Evolutionary conservation across 2,888 invertebrate species (phyloP), one percentile per base, ranked within the genome.

Genomic region (Pycnomerus fuliginosus): DNA sequence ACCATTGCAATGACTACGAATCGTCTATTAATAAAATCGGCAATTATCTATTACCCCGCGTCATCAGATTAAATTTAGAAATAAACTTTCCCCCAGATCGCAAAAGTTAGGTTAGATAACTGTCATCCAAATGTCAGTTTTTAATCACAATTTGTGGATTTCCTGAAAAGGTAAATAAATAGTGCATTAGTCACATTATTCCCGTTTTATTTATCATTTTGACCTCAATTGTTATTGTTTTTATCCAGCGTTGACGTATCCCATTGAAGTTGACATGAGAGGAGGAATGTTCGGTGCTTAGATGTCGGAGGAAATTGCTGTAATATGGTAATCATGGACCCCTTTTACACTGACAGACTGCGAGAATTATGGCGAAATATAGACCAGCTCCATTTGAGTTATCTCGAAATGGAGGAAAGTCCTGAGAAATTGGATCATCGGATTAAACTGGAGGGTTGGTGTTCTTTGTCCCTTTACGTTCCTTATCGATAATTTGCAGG

Each of bases 391-490:
- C 90, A 90, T 74, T 82, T 88, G 72, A 82, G 79, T 55, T 91
- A 87, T 73, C 75, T 90, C 45, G 84, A 87, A 65, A 84, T 85
- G 14, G 90, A 90, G 60, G 89, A 90, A 63, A 85, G 85, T 64
- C 82, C 85, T 8, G 80, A 84, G 57, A 90, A 90, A 67, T 71
- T 90, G 34, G 82, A 85, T 50, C 84, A 85, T 62, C 80, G 87
- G 59, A 82, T 81, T 53, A 86, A 86, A 68, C 72, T 90, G 15
- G 88, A 90, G 80, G 85, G 88, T 87, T 70, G 61, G 31, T 23
- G 16, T 44, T 37, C 15, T 2, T 32, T 23, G 14, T 43, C 25
- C 5, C 16, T 39, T 8, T 11, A 39, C 16, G 17, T 15, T 32
- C 29, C 50, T 3, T 4, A 3, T 5, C 3, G 14, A 7, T 30